These are phyloP conservation scores for Oncorhynchus masou DNA, from an alignment of 2,113 vertebrate genomes.

Conservation along the genomic window DNA sequence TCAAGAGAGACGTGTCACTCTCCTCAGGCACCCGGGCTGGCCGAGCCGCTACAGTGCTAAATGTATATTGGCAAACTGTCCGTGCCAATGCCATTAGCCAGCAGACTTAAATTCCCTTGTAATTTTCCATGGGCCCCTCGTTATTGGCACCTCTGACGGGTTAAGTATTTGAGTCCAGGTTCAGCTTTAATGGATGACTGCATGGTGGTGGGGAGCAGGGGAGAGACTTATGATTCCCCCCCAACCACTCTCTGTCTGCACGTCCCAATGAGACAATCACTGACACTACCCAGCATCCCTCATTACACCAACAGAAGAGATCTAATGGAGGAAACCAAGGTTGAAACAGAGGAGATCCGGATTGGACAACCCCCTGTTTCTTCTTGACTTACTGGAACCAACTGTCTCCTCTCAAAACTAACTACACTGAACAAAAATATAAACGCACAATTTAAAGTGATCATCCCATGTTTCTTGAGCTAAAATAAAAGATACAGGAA, in stretches of 20 bases:
- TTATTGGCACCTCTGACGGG: conserved; percentile 73
- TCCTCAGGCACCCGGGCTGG: conserved; percentile 68
- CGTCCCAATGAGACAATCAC: conserved; percentile 1
- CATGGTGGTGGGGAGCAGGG: conserved; percentile 26
- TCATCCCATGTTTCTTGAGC: too few relatives aligned
- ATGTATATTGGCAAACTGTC: conserved; percentile 69
- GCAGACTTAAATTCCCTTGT: conserved; percentile 69
- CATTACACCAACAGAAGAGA: conserved; percentile 28
- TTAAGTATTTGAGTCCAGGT: conserved; percentile 68
- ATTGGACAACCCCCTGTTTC: too few relatives aligned
- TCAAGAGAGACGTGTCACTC: conserved; percentile 74
- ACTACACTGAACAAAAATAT: too few relatives aligned
- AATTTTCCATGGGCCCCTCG: conserved; percentile 65
- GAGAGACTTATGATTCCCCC: not conserved
- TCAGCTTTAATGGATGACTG: conserved; percentile 65
- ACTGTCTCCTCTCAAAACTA: too few relatives aligned
- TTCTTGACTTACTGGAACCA: too few relatives aligned
- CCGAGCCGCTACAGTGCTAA: conserved; percentile 59
- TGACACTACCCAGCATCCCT: conserved; percentile 8
- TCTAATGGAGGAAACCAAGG: conserved; percentile 15
- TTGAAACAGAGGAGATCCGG: conserved; percentile 14
- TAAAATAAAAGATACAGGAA: too few relatives aligned
- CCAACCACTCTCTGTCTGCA: conserved; percentile 6
- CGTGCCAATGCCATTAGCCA: conserved; percentile 70
- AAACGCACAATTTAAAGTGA: too few relatives aligned